Base-by-base conservation (phyloP, 2,888 invertebrate genomes). In the Chouioia cunea region DNA sequence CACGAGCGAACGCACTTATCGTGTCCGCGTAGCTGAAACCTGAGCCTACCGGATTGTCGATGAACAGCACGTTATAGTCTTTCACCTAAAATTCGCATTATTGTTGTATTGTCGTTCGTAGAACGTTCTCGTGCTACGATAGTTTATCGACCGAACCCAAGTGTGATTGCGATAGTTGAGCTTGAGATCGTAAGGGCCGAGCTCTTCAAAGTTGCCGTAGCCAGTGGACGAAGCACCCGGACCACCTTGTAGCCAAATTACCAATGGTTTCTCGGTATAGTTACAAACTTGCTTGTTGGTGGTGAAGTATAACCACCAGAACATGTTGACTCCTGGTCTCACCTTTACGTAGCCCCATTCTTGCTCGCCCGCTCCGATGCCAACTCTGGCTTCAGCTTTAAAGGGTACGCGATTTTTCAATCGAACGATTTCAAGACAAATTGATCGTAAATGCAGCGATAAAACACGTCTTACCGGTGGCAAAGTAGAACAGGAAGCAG, bases 181-280 rank as follows among this genome's bases (percentile, higher is more conserved):
- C 70, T 92, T 85, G 0, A 89, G 80, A 79, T 93, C 91, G 23
- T 93, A 83, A 0, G 95, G 95, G 0, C 95, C 95, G 23, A 95
- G 83, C 80, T 95, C 94, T 73, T 91, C 90, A 81, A 97, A 96
- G 83, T 96, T 96, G n/a, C 96, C 96, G 81, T 91, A 93, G 0
- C 91, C 93, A 0, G 93, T 93, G 6, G 93, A 92, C 0, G 93
- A 93, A 0, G 90, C 92, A 76, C 92, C 96, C 0, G 96, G 96
- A 0, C 96, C 96, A 4, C 96, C 96, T 88, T 96, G 93, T 14
- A 96, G 87, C 96, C 96, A 96, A 66, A 96, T 91, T n/a, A 95
- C 87, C 27, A 96, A 86, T 0, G 96, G 96, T 50, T 90, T 88
- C 1, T 92, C 89, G 0, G 89, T 89, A 23, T 59, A 76, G 3